Evolutionary conservation across 2,113 vertebrate genomes (phyloP).

Genomic region (Neoarius graeffei): DNA sequence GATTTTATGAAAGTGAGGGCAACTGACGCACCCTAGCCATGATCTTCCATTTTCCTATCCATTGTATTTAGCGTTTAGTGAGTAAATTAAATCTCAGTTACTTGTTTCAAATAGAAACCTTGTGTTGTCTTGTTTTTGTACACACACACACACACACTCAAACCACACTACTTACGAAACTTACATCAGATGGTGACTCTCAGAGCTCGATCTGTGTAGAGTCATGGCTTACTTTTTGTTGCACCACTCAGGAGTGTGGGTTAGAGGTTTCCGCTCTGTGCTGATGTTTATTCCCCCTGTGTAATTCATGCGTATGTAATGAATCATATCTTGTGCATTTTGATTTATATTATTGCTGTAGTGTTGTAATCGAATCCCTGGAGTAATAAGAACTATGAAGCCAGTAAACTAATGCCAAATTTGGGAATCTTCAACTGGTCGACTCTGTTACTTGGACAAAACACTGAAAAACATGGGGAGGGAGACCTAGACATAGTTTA

Average conservation of each 20-base stretch:
- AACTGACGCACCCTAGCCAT: too few relatives aligned
- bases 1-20: too few relatives aligned
- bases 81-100: background rate
- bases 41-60: background rate
- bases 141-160: background rate
- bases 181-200: background rate
- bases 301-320: background rate
- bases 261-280: background rate
- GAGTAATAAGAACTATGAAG: background rate
- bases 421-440: background rate
- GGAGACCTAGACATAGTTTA: background rate
- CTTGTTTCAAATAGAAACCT: background rate
- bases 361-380: background rate
- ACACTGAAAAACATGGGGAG: background rate
- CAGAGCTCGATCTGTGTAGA: too few relatives aligned
- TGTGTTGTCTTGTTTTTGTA: background rate
- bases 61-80: background rate
- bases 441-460: background rate
- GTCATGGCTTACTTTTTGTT: background rate
- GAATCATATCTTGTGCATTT: background rate
- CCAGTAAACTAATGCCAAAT: background rate
- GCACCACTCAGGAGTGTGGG: background rate
- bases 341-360: background rate
- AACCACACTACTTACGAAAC: background rate
- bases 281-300: background rate